phyloP scores from a whole-genome alignment of 1,140 invertebrate species.

The Drosophila ercepeae region DNA sequence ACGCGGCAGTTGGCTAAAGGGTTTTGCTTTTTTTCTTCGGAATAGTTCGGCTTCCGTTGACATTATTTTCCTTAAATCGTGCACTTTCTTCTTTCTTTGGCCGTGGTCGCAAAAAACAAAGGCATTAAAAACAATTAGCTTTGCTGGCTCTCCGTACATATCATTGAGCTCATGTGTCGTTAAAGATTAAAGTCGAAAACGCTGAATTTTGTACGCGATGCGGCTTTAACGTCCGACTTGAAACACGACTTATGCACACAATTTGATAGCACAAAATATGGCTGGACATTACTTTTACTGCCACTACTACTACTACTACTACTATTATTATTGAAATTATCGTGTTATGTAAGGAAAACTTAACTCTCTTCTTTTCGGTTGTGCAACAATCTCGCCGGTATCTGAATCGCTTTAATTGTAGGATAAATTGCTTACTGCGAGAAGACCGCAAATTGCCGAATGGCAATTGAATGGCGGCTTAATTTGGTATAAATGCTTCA shows the following conservation, averaged over 20 bases:
- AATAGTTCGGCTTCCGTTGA: conserved; percentile 42
- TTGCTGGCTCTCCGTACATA: conserved; percentile 8
- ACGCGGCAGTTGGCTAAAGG: conserved; percentile 66
- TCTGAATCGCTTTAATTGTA: conserved; percentile 67
- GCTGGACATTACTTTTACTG: conserved; percentile 49
- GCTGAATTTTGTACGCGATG: conserved; percentile 58
- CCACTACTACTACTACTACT: conserved; percentile 8
- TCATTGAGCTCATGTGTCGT: conserved; percentile 39
- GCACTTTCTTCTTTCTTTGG: conserved; percentile 64
- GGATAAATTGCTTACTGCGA: conserved; percentile 26
- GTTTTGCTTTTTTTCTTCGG: conserved; percentile 27
- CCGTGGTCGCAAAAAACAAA: conserved; percentile 59
- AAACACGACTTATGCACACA: conserved; percentile 11
- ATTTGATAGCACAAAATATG: conserved; percentile 54
- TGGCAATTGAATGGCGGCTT: conserved; percentile 61
- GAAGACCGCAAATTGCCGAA: conserved; percentile 29
- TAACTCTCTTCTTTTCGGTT: conserved; percentile 45
- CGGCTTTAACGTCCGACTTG: conserved; percentile 67
- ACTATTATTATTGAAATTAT: conserved; percentile 48
- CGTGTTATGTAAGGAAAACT: conserved; percentile 55
- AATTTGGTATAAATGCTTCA: conserved; percentile 68
- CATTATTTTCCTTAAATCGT: conserved; percentile 71
- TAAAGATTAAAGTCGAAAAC: conserved; percentile 56
- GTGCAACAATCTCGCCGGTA: conserved; percentile 58
- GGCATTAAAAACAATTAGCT: conserved; percentile 63